phyloP scores from a whole-genome alignment of 2,797 vertebrate genomes.

The Melanotaenia trifasciata region DNA sequence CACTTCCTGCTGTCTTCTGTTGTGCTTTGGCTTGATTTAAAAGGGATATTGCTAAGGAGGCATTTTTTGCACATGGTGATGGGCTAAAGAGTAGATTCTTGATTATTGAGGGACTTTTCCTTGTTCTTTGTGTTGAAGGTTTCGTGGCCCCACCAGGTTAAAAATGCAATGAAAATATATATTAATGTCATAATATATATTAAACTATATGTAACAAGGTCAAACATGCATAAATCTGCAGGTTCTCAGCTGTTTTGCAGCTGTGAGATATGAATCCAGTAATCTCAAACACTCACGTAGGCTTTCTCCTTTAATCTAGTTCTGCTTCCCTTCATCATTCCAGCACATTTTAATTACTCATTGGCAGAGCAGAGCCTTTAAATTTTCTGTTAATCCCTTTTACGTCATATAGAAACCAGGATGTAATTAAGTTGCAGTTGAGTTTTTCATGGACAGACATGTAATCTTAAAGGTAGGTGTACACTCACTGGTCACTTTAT shows the following conservation, averaged over 20 bases:
- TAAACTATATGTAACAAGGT: neutral
- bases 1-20: slow-evolving; percentile 76
- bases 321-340: neutral
- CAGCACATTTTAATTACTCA: neutral
- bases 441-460: too few species aligned
- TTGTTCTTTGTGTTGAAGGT: slow-evolving; percentile 42
- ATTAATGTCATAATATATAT: too few species aligned
- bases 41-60: slow-evolving; percentile 75
- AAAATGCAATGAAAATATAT: too few species aligned
- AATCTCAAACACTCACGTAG: neutral
- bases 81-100: slow-evolving; percentile 59
- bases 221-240: neutral
- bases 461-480: too few species aligned
- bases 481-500: too few species aligned
- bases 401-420: too few species aligned
- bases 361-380: neutral
- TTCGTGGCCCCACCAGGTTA: slow-evolving; percentile 11
- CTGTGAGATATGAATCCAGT: neutral
- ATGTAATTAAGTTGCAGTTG: too few species aligned
- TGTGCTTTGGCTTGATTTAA: slow-evolving; percentile 80
- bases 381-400: neutral
- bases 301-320: neutral
- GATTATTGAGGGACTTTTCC: slow-evolving; percentile 57
- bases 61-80: slow-evolving; percentile 68
- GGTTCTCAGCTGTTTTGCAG: neutral